Conservation (phyloP, 2,113 vertebrate species). For the Rallus limicola region DNA sequence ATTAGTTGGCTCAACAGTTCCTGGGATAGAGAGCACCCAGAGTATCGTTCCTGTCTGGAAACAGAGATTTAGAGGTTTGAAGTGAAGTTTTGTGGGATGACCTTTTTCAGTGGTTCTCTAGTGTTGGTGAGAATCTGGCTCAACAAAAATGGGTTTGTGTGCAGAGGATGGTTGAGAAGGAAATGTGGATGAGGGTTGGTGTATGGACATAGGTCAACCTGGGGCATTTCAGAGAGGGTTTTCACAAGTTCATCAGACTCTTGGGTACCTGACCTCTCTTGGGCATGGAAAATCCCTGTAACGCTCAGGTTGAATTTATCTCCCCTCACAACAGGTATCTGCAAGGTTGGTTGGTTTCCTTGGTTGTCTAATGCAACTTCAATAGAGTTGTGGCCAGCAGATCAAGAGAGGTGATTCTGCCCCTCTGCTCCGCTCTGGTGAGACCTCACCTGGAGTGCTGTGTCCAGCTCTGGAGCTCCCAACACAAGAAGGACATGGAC, state of each 20-base stretch:
- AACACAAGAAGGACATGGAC: too few species aligned
- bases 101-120: neutral
- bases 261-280: neutral
- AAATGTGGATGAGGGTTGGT: neutral
- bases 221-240: neutral
- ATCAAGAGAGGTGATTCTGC: too few species aligned
- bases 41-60: neutral
- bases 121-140: neutral
- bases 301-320: neutral
- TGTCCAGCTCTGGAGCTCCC: too few species aligned
- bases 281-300: neutral
- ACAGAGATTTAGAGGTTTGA: neutral
- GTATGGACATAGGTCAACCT: neutral
- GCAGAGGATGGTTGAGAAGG: neutral
- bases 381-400: too few species aligned
- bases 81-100: neutral
- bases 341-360: neutral
- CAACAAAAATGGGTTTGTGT: neutral
- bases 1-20: constrained; percentile 39
- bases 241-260: neutral
- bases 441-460: too few species aligned
- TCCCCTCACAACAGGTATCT: neutral
- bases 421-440: too few species aligned
- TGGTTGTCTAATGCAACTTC: neutral
- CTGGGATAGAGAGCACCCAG: neutral